Evolutionary conservation across 2,888 invertebrate genomes (phyloP).

Genomic region (Chelonus formosanus): DNA sequence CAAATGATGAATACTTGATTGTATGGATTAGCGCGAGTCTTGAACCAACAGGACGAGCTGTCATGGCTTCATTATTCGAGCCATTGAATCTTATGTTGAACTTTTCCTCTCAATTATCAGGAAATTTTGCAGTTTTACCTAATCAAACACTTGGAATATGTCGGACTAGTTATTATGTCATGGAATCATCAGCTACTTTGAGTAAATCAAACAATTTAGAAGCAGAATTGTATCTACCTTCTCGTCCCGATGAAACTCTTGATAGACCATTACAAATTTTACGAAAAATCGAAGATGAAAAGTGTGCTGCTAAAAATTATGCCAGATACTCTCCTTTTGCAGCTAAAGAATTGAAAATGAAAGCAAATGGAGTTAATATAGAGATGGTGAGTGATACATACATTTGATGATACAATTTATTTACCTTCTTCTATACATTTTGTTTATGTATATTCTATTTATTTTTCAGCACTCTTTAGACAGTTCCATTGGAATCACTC

Average conservation of each 20-base stretch:
- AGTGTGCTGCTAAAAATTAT: slow-evolving; percentile 11
- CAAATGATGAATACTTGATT: neutral
- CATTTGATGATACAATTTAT: no score
- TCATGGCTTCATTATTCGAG: neutral
- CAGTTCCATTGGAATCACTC: slow-evolving; percentile 7
- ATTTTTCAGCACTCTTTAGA: slow-evolving; percentile 6
- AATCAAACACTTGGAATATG: slow-evolving; percentile 3
- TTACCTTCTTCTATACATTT: no score
- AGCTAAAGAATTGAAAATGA: slow-evolving; percentile 1
- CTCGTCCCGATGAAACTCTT: neutral
- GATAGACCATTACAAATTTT: neutral
- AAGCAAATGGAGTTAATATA: no score
- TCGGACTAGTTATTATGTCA: neutral
- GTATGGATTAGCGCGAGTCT: neutral
- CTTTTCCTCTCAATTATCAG: neutral
- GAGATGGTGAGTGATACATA: no score
- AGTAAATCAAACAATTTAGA: neutral
- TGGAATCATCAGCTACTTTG: neutral
- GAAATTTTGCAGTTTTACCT: neutral
- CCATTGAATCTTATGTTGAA: slow-evolving; percentile 4
- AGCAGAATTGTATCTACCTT: neutral
- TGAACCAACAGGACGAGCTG: neutral
- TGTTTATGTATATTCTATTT: no score
- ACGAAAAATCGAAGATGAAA: neutral
- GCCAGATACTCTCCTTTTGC: slow-evolving; percentile 23